Conservation (phyloP, 92 coral and sea anemone genomes). For the Palythoa grandis region DNA sequence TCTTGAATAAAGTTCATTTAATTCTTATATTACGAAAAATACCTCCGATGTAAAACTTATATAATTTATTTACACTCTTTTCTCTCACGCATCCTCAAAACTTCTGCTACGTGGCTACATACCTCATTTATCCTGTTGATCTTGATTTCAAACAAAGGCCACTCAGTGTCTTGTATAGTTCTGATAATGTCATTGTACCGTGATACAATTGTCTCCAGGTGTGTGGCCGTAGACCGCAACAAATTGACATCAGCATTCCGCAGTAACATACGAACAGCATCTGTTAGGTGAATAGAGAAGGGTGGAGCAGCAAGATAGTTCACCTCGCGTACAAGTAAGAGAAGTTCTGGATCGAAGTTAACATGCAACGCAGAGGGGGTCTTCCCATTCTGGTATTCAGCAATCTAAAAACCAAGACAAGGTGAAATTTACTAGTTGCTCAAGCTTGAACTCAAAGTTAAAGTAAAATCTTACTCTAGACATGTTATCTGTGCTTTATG, state of each 20-base stretch:
- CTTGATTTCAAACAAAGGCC: slow-evolving; percentile 92
- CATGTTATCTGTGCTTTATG: not conserved
- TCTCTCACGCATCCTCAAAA: not conserved
- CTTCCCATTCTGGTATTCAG: slow-evolving; percentile 70
- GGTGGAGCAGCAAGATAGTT: slow-evolving; percentile 94
- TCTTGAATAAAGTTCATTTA: too few relatives aligned
- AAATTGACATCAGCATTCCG: slow-evolving; percentile 83
- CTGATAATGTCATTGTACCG: slow-evolving; percentile 87
- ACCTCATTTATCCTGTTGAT: slow-evolving; percentile 95
- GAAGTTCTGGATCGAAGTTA: slow-evolving; percentile 90
- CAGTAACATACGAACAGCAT: slow-evolving; percentile 81
- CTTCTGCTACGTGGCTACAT: slow-evolving; percentile 5
- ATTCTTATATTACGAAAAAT: too few relatives aligned
- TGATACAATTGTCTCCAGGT: slow-evolving; percentile 92
- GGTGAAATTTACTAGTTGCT: not conserved
- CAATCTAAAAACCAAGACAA: slow-evolving; percentile 55
- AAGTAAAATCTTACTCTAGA: not conserved
- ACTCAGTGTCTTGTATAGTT: slow-evolving; percentile 84
- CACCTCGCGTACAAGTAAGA: slow-evolving; percentile 87
- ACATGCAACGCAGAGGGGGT: slow-evolving; percentile 74
- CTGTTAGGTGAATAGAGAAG: slow-evolving; percentile 87
- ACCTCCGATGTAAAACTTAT: too few relatives aligned
- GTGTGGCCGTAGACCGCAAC: slow-evolving; percentile 94
- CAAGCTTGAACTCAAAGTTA: not conserved
- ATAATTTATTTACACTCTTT: too few relatives aligned